These are phyloP conservation scores for Thaleichthys pacificus DNA, from an alignment of 2,797 vertebrate genomes.

Conservation along the genomic window DNA sequence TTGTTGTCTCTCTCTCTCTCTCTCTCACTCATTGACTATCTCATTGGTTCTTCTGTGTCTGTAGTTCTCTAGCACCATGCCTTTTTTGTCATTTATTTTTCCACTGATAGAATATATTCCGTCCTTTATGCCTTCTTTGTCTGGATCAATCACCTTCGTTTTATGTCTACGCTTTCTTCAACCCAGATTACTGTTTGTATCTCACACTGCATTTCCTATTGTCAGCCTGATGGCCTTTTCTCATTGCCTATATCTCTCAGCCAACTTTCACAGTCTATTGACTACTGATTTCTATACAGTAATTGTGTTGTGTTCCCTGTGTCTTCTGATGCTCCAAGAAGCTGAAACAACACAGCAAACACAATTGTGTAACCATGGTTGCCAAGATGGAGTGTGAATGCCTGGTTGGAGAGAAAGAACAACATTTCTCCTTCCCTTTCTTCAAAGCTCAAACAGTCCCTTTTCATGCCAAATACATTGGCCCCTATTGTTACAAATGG, in stretches of 20 bases:
- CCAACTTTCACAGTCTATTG: too few relatives aligned
- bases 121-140: constrained; percentile 27
- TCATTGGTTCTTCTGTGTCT: constrained; percentile 32
- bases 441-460: neutral
- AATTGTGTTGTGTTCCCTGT: neutral
- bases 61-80: neutral
- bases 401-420: neutral
- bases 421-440: neutral
- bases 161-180: neutral
- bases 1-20: constrained; percentile 7
- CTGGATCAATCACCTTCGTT: too few relatives aligned
- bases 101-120: neutral
- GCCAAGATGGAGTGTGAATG: neutral
- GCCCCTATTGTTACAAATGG: neutral
- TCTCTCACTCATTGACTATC: constrained; percentile 41
- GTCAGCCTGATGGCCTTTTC: neutral
- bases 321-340: constrained; percentile 32
- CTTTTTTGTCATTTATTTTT: constrained; percentile 17
- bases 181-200: neutral
- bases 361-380: constrained; percentile 41
- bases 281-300: neutral
- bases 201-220: neutral
- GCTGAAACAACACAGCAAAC: constrained; percentile 56
- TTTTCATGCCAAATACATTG: neutral
- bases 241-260: too few relatives aligned